Evolutionary conservation across 2,113 vertebrate genomes (phyloP).

Genomic region (Paramisgurnus dabryanus): DNA sequence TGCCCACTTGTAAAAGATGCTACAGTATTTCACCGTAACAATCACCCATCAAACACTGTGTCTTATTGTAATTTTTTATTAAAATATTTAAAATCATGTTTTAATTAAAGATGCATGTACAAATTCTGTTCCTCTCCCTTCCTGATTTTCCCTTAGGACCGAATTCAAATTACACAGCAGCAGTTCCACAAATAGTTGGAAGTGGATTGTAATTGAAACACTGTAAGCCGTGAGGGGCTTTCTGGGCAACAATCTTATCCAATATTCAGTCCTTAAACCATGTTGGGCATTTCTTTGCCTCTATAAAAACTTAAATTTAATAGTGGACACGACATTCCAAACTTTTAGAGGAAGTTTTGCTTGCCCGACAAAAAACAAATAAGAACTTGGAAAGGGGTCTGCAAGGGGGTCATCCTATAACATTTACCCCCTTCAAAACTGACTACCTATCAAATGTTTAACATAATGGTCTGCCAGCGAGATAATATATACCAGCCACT

Average conservation of each 20-base stretch:
- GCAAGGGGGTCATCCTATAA: background rate
- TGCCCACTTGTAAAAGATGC: too few species aligned
- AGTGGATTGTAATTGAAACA: conserved; percentile 71
- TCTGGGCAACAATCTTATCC: background rate
- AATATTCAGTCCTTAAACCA: conserved; percentile 61
- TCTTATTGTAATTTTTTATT: too few species aligned
- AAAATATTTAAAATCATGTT: conserved; percentile 67
- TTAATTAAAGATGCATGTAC: conserved; percentile 75
- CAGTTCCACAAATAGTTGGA: conserved; percentile 68
- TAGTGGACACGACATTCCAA: conserved; percentile 21
- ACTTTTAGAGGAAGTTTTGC: conserved; percentile 57
- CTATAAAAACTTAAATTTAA: conserved; percentile 44
- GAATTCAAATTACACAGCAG: conserved; percentile 65
- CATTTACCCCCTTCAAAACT: background rate
- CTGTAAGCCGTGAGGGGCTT: conserved; percentile 61
- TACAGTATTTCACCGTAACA: conserved; percentile 43
- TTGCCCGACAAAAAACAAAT: conserved; percentile 60
- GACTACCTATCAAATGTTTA: conserved; percentile 8
- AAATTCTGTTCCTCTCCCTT: conserved; percentile 65
- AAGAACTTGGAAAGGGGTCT: background rate
- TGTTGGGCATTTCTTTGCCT: conserved; percentile 44
- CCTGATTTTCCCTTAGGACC: conserved; percentile 63
- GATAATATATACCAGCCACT: background rate
- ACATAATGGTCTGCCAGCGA: conserved; percentile 6
- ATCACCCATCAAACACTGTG: conserved; percentile 62